Evolutionary conservation across 2,888 invertebrate species (phyloP).

Genomic region (Clepsis dumicolana): DNA sequence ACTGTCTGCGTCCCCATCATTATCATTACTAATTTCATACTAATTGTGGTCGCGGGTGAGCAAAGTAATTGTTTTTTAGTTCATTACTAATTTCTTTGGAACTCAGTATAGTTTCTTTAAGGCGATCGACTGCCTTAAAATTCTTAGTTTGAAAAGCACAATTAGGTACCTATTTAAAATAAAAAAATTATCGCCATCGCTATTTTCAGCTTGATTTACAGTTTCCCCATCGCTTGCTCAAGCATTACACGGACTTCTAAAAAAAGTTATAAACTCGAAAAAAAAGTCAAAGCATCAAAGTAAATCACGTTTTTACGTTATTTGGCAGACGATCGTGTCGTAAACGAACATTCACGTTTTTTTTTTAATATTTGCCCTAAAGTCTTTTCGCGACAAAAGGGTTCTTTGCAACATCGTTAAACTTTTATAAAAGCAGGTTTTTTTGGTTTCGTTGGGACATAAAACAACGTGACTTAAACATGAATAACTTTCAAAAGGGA

Average conservation of each 20-base stretch:
- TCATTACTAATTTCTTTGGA: no score
- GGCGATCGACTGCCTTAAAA: not conserved
- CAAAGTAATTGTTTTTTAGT: no score
- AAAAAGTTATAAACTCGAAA: not conserved
- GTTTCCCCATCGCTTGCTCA: not conserved
- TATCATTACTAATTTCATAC: no score
- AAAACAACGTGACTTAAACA: not conserved
- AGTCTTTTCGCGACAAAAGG: not conserved
- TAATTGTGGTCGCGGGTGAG: no score
- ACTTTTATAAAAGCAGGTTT: not conserved
- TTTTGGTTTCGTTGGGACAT: not conserved
- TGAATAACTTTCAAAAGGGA: not conserved
- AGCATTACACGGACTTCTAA: not conserved
- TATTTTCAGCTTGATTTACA: not conserved
- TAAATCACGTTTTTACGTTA: conserved; percentile 10
- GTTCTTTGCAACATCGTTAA: conserved; percentile 1
- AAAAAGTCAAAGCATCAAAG: not conserved
- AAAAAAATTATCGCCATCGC: not conserved
- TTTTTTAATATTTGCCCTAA: not conserved
- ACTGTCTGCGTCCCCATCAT: no score
- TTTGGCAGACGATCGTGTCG: not conserved
- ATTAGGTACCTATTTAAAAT: not conserved
- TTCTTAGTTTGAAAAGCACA: not conserved
- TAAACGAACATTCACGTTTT: not conserved
- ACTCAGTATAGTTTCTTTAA: not conserved